These are phyloP conservation scores for Phaedon cochleariae DNA, from an alignment of 2,888 invertebrate species.

Conservation along the genomic window DNA sequence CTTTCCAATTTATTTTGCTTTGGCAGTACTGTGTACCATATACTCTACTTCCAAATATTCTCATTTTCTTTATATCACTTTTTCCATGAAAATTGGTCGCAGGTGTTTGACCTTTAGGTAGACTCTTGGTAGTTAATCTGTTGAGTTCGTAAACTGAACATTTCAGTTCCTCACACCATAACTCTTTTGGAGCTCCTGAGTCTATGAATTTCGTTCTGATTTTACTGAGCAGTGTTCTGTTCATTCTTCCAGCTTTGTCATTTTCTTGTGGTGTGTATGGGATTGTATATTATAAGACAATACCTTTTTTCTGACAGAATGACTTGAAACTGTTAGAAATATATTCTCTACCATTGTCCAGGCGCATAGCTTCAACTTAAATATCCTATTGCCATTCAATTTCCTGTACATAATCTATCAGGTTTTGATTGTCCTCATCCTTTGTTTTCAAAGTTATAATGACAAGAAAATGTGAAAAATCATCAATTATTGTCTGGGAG, in stretches of 20 bases:
- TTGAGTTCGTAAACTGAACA: constrained; percentile 28
- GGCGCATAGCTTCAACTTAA: background rate
- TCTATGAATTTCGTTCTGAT: constrained; percentile 34
- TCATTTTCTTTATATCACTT: constrained; percentile 20
- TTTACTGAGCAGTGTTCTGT: constrained; percentile 40
- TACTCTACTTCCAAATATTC: constrained; percentile 26
- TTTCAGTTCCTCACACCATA: constrained; percentile 22
- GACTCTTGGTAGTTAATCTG: constrained; percentile 18
- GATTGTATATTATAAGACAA: constrained; percentile 19
- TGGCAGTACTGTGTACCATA: constrained; percentile 25
- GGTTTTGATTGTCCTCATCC: constrained; percentile 4
- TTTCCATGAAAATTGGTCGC: constrained; percentile 21
- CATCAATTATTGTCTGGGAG: constrained; percentile 28
- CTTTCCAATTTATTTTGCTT: constrained; percentile 23
- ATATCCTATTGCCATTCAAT: background rate
- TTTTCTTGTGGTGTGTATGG: constrained; percentile 42
- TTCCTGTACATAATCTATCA: constrained; percentile 13
- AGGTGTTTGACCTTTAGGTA: constrained; percentile 22
- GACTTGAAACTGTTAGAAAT: constrained; percentile 21
- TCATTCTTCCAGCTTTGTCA: constrained; percentile 40
- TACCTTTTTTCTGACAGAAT: constrained; percentile 10
- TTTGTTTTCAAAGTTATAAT: constrained; percentile 17
- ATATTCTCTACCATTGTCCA: constrained; percentile 28
- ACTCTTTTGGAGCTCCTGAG: constrained; percentile 19
- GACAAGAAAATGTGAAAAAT: constrained; percentile 18